Base-by-base conservation (phyloP, 2,888 invertebrate genomes). In the Arenicola marina region DNA sequence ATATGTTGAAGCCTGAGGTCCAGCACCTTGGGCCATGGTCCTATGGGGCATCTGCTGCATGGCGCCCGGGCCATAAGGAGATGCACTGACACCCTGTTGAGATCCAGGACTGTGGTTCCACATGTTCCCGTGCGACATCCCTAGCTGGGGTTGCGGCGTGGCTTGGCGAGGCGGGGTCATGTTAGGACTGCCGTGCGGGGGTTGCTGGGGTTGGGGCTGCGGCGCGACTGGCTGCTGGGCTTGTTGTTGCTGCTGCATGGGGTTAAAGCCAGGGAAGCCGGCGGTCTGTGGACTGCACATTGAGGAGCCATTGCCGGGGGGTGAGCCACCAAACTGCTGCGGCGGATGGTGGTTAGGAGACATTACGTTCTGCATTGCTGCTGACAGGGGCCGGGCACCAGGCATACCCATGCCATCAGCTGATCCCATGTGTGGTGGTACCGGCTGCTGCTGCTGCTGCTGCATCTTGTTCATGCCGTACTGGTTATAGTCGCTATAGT, bases 71-170 rank as follows among this genome's bases (percentile, higher is more conserved):
- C 31, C 33, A 53, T 53, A 53, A 7, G 53, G 53, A 7, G 53
- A 28, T 53, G 15, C 53, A 53, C 31, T 11, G 4, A 53, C 24
- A 24, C 24, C 32, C 15, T 7, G 24, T 24, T 53, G 53, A 53
- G 53, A 53, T 28, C 53, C 53, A 31, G 53, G 53, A 24, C 53
- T 53, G 31, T 32, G 32, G 53, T 24, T 32, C 53, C 32, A 32
- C 15, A 4, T 24, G 7, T 15, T 11, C 7, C 53, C 53, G 15
- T 38, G 43, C 11, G 11, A 15, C n/a, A 53, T 11, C 24, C 48
- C 48, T 7, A 18, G 29, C 15, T 53, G 53, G 4, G 29, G 32
- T 24, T 53, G 53, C 15, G 53, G 53, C 15, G 29, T 53, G 4
- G 29, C 15, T 24, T 53, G 53, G 7, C 33, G 53, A 28, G 48